These are phyloP conservation scores for Metalampra italica DNA, from an alignment of 2,888 invertebrate genomes.

Conservation along the genomic window DNA sequence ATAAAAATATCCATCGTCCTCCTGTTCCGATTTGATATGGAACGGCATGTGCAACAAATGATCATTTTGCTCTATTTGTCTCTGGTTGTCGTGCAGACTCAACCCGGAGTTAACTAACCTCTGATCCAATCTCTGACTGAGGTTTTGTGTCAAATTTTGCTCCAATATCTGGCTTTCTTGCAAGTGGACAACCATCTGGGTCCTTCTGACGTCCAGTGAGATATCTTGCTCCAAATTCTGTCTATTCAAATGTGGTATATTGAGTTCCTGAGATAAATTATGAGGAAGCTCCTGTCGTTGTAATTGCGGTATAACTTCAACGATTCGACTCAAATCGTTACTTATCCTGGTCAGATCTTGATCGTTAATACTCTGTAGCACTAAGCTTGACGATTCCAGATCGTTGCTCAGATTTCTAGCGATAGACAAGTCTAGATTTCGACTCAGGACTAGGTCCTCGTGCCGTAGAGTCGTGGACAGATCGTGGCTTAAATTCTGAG, in stretches of 20 bases:
- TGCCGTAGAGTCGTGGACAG: conserved; percentile 39
- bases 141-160: conserved; percentile 24
- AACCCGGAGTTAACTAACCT: conserved; percentile 20
- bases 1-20: conserved; percentile 66
- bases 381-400: conserved; percentile 28
- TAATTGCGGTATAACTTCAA: conserved; percentile 36
- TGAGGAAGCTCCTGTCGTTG: conserved; percentile 34
- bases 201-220: conserved; percentile 28
- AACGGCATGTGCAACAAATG: conserved; percentile 55
- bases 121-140: conserved; percentile 32
- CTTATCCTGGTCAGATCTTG: conserved; percentile 34
- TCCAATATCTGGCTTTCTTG: conserved; percentile 25
- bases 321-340: conserved; percentile 38
- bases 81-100: conserved; percentile 25
- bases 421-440: conserved; percentile 33
- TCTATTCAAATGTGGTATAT: conserved; percentile 45
- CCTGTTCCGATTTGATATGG: conserved; percentile 65
- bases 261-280: conserved; percentile 46
- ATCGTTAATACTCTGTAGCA: conserved; percentile 21
- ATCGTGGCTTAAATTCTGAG: conserved; percentile 41
- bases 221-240: conserved; percentile 42
- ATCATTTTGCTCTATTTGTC: conserved; percentile 38
- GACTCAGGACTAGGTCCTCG: conserved; percentile 28
- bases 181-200: conserved; percentile 22
- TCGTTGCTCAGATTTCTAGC: conserved; percentile 29